A percentile compares a stretch with the other conserved stretches of the same genome.
These are phyloP conservation scores for Drosophila nigritarsus DNA, from an alignment of 2,888 invertebrate genomes.

Conservation along the genomic window DNA sequence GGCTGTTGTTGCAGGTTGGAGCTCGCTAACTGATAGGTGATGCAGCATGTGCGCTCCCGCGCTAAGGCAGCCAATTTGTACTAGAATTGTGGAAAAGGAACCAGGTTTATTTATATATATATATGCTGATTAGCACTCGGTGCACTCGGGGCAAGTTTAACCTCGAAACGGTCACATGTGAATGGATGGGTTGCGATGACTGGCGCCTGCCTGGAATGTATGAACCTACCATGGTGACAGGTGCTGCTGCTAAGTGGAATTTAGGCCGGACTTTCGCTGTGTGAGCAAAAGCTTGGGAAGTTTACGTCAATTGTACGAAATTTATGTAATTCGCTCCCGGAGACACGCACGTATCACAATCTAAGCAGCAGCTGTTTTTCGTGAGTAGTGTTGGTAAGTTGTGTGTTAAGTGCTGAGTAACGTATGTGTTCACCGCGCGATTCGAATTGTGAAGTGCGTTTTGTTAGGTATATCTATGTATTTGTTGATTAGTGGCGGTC, in stretches of 20 bases:
- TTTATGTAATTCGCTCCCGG: slow-evolving; percentile 82
- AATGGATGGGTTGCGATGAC: neutral
- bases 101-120: slow-evolving; percentile 22
- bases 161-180: slow-evolving; percentile 71
- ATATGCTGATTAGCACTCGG: neutral
- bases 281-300: slow-evolving; percentile 43
- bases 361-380: slow-evolving; percentile 63
- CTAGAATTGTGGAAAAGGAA: slow-evolving; percentile 61
- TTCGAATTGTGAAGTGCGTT: slow-evolving; percentile 35
- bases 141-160: slow-evolving; percentile 42
- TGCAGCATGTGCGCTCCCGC: slow-evolving; percentile 65
- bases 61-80: slow-evolving; percentile 77
- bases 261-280: slow-evolving; percentile 48
- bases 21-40: slow-evolving; percentile 68
- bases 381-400: slow-evolving; percentile 51
- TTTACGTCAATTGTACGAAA: slow-evolving; percentile 61
- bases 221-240: slow-evolving; percentile 75
- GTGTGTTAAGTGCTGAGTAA: slow-evolving; percentile 45
- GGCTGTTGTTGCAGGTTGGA: slow-evolving; percentile 74
- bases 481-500: slow-evolving; percentile 24
- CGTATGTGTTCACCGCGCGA: slow-evolving; percentile 16
- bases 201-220: slow-evolving; percentile 26
- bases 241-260: slow-evolving; percentile 41
- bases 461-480: slow-evolving; percentile 31
- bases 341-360: slow-evolving; percentile 63